Base-by-base conservation (phyloP, 2,888 invertebrate species). In the Pseudococcus viburni region DNA sequence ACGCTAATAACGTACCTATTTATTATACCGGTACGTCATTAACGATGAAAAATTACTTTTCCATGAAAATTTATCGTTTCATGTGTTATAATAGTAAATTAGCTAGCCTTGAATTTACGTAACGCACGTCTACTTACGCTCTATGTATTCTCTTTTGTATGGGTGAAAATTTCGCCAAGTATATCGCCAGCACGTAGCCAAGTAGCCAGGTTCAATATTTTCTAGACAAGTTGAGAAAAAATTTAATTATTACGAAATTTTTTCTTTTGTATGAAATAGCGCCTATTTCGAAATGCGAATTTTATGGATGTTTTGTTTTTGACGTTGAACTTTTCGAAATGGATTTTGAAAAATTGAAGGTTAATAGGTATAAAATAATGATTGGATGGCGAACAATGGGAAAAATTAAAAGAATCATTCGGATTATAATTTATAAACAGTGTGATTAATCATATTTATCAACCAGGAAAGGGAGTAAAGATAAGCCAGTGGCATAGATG, bases 41-140 rank as follows among this genome's bases (percentile, higher is more conserved):
- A 59, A 59, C n/a, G 59, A n/a, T 59, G 59, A 59, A 59, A 59
- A 59, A 59, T 59, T 59, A n/a, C 59, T 59, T 59, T 59, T n/a
- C 59, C 15, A 59, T 59, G 59, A 59, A 59, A 59, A 59, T 59
- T 59, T 59, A 59, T 59, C 59, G 59, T 59, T n/a, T 59, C n/a
- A 15, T 59, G 59, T 59, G 7, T 4, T n/a, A 19, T 59, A 51
- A 15, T 15, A n/a, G n/a, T n/a, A 8, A 59, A 59, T 59, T 59
- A 59, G 17, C n/a, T 59, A 59, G 59, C 59, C 59, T 59, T 59
- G 59, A 59, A 59, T 59, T 59, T n/a, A 19, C 15, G 15, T 15
- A 59, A 59, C 59, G 5, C n/a, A 59, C 17, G 12, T 51, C 6
- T 42, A 51, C 48, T 11, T 51, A 51, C 15, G 3, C 12, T 4